These are phyloP conservation scores for Phainopepla nitens DNA, from an alignment of 2,113 vertebrate genomes.

Conservation along the genomic window DNA sequence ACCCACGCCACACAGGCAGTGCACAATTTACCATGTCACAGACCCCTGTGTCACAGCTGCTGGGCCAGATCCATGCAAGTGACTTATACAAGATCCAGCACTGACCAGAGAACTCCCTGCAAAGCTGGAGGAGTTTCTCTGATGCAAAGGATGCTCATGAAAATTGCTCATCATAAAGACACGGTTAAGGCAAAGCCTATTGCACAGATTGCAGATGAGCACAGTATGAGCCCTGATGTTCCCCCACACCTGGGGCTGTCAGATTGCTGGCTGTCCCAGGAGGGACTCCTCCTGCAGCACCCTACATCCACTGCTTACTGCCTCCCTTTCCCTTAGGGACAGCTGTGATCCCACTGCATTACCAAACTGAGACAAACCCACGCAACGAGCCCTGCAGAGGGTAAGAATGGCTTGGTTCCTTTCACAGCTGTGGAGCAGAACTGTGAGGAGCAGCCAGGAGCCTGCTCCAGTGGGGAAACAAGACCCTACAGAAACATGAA, in stretches of 20 bases:
- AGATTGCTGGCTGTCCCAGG: background rate
- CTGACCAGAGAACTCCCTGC: background rate
- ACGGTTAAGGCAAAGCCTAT: background rate
- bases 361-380: background rate
- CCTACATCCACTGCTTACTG: background rate
- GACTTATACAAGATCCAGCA: background rate
- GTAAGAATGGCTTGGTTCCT: conserved; percentile 53
- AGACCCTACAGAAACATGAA: background rate
- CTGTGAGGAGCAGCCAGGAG: background rate
- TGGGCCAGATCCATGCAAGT: background rate
- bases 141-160: background rate
- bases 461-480: background rate
- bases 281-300: background rate
- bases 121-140: background rate
- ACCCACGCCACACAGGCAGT: background rate
- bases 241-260: background rate
- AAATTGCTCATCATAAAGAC: background rate
- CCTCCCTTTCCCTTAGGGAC: background rate
- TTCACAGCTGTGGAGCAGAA: background rate
- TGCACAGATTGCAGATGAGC: background rate
- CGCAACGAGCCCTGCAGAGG: background rate
- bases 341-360: background rate
- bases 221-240: background rate
- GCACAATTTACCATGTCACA: background rate
- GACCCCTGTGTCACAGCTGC: background rate